phyloP scores from a whole-genome alignment of 2,113 vertebrate species.

The Daphoenositta chrysoptera region DNA sequence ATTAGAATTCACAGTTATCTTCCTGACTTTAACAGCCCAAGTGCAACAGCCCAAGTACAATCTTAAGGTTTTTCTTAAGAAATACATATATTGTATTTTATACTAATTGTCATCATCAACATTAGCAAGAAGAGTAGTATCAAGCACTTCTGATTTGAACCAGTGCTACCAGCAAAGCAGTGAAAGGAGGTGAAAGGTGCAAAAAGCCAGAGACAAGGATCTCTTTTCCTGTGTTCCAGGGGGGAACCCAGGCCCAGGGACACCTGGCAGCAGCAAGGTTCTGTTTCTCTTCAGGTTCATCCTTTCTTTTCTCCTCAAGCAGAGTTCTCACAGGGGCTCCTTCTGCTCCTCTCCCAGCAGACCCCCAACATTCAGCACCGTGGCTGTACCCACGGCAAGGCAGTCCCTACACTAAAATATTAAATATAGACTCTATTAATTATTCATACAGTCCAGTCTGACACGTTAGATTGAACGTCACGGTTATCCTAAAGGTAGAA shows the following conservation, averaged over 20 bases:
- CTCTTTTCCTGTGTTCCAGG: neutral
- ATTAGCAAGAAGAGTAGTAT: neutral
- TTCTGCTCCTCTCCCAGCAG: neutral
- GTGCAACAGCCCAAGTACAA: constrained; percentile 1
- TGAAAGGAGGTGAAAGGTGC: neutral
- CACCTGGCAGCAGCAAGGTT: neutral
- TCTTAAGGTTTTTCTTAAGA: neutral
- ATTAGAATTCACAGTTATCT: constrained; percentile 22
- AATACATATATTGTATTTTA: constrained; percentile 13
- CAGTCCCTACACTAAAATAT: constrained; percentile 13
- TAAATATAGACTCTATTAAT: constrained; percentile 59
- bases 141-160: constrained; percentile 36
- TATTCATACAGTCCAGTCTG: constrained; percentile 67
- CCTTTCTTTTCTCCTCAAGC: neutral
- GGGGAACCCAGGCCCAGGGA: neutral
- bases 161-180: neutral
- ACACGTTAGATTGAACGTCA: constrained; percentile 65
- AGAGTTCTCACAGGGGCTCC: neutral
- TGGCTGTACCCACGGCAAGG: neutral
- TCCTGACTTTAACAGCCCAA: constrained; percentile 30
- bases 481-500: constrained; percentile 64
- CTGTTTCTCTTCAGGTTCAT: neutral
- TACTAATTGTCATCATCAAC: neutral
- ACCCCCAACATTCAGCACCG: neutral
- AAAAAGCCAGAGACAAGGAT: neutral